A percentile compares a stretch with the other conserved stretches of the same genome.
These are phyloP conservation scores for Sphenodon punctatus DNA, from an alignment of 2,797 vertebrate genomes.

Conservation along the genomic window DNA sequence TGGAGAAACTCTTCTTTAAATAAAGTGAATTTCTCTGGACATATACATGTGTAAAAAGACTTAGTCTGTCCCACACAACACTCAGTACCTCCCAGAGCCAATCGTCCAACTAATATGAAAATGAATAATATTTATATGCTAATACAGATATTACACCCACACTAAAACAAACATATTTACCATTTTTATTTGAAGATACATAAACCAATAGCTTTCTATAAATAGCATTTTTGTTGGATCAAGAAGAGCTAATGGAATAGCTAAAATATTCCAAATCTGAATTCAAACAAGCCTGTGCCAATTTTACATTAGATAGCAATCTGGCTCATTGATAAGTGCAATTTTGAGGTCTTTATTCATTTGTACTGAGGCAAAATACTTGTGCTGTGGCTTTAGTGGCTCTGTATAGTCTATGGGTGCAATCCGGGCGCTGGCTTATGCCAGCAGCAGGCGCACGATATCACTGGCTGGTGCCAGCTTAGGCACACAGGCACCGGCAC, in stretches of 20 bases:
- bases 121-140: fast-evolving
- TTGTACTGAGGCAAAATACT: not conserved
- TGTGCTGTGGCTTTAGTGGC: fast-evolving
- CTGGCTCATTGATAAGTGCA: not conserved
- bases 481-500: no score
- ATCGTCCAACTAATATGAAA: not conserved
- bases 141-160: fast-evolving
- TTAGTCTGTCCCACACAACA: not conserved
- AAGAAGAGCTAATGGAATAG: not conserved
- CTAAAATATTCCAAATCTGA: not conserved
- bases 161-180: not conserved
- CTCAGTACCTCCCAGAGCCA: no score
- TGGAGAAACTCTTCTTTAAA: fast-evolving
- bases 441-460: no score
- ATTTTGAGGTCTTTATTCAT: not conserved
- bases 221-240: not conserved
- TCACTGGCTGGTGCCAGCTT: no score
- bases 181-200: not conserved
- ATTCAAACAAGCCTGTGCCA: no score
- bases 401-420: fast-evolving
- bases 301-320: no score
- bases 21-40: not conserved
- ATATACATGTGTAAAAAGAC: fast-evolving
- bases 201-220: not conserved
- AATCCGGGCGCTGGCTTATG: no score